These are phyloP conservation scores for Oeneis ivallda DNA, from an alignment of 2,888 invertebrate genomes.

Conservation along the genomic window DNA sequence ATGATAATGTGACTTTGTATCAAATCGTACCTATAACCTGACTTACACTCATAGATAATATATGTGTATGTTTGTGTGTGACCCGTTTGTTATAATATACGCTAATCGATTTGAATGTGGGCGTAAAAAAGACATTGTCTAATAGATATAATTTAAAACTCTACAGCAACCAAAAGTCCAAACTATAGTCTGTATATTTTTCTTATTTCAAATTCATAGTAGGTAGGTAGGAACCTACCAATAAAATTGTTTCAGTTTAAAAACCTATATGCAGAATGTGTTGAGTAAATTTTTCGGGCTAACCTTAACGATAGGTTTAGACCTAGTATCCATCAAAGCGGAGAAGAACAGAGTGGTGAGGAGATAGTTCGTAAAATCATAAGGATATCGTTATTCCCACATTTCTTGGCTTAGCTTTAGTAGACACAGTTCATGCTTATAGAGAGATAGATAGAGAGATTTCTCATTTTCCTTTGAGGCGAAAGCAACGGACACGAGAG, in stretches of 20 bases:
- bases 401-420: too few relatives aligned
- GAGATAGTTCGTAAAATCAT: too few relatives aligned
- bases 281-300: too few relatives aligned
- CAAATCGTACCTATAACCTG: neutral
- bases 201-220: neutral
- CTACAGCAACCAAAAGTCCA: neutral
- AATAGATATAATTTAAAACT: neutral
- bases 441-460: too few relatives aligned
- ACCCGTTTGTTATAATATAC: neutral
- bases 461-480: too few relatives aligned
- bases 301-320: too few relatives aligned
- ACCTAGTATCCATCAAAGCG: too few relatives aligned
- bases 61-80: neutral
- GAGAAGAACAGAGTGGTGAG: too few relatives aligned
- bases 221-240: too few relatives aligned
- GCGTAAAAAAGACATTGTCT: neutral
- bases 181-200: neutral
- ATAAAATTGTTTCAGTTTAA: neutral
- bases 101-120: slow-evolving; percentile 7
- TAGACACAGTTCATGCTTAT: too few relatives aligned
- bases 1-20: neutral
- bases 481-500: too few relatives aligned
- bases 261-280: neutral
- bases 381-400: too few relatives aligned
- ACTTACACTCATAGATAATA: neutral